These are phyloP conservation scores for Sinocyclocheilus anshuiensis DNA, from an alignment of 2,113 vertebrate species.

Conservation along the genomic window DNA sequence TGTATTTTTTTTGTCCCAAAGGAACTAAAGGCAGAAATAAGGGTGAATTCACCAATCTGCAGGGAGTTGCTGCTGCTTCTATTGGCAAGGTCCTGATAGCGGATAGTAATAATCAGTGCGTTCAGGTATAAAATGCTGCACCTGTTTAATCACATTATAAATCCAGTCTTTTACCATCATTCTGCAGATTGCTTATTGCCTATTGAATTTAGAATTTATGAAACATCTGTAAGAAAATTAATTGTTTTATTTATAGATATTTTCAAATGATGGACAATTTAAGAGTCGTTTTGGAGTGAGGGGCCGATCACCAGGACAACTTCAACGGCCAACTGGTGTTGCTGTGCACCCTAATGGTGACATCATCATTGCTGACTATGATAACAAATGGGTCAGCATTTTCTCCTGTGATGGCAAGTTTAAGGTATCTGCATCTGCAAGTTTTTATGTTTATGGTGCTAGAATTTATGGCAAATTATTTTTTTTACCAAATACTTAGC, in stretches of 20 bases:
- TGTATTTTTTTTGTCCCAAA: conserved; percentile 60
- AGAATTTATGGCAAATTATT: neutral
- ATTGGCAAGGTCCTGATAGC: conserved; percentile 93
- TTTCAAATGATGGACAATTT: conserved; percentile 94
- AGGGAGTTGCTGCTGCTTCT: conserved; percentile 91
- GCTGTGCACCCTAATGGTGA: conserved; percentile 94
- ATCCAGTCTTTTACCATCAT: neutral
- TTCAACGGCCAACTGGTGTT: conserved; percentile 94
- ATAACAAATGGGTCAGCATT: conserved; percentile 99
- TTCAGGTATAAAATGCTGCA: conserved; percentile 82
- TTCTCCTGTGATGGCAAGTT: conserved; percentile 96
- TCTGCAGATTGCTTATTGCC: neutral
- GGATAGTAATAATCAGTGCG: conserved; percentile 98
- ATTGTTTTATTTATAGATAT: conserved; percentile 78
- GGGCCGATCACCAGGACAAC: conserved; percentile 90
- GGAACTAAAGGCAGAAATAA: conserved; percentile 98
- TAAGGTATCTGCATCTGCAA: conserved; percentile 78
- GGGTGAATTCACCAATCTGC: conserved; percentile 97
- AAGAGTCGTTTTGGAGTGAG: conserved; percentile 94
- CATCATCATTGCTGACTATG: conserved; percentile 97
- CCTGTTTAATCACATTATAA: neutral
- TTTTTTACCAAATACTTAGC: neutral
- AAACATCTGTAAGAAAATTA: neutral
- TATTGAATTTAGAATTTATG: neutral
- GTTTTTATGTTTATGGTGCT: neutral